Evolutionary conservation across 30 jellyfish, hydroid and myxozoan species (phyloP).

Genomic region (Aurelia coerulea): DNA sequence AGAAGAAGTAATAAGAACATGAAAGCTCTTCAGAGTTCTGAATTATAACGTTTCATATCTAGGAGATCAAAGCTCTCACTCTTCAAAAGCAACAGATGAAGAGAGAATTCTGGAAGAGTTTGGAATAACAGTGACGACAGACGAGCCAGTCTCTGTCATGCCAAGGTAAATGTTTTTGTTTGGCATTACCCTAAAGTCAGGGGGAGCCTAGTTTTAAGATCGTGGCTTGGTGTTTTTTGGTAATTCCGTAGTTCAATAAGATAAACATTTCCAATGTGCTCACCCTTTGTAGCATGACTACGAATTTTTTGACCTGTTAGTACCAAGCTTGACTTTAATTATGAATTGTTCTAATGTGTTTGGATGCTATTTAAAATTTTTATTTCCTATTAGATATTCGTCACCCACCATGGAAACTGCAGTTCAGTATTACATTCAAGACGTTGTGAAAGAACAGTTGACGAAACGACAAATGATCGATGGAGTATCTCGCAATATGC

Average conservation of each 20-base stretch:
- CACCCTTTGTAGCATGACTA: background rate
- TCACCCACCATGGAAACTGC: conserved; percentile 87
- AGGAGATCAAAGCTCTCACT: conserved; percentile 33
- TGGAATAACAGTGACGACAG: conserved; percentile 80
- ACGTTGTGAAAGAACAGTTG: conserved; percentile 93
- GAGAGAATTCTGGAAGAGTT: conserved; percentile 76
- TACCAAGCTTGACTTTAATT: too few relatives aligned
- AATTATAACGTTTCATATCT: background rate
- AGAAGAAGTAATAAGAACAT: too few relatives aligned
- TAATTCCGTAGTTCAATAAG: too few relatives aligned
- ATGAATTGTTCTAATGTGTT: background rate
- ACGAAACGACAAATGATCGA: conserved; percentile 95
- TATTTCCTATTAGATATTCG: conserved; percentile 60
- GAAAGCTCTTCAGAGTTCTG: background rate
- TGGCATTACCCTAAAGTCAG: too few relatives aligned
- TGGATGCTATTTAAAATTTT: background rate
- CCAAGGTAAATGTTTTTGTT: conserved; percentile 38
- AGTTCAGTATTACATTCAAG: conserved; percentile 83
- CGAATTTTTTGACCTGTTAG: background rate
- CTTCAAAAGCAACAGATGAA: conserved; percentile 70
- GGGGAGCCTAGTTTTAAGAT: too few relatives aligned
- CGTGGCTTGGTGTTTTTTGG: too few relatives aligned
- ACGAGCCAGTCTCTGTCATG: conserved; percentile 66
- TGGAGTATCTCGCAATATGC: conserved; percentile 93
- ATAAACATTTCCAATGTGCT: too few relatives aligned